A percentile compares a stretch with the other conserved stretches of the same genome.
phyloP scores from a whole-genome alignment of 2,113 vertebrate genomes.

The Athene cunicularia region DNA sequence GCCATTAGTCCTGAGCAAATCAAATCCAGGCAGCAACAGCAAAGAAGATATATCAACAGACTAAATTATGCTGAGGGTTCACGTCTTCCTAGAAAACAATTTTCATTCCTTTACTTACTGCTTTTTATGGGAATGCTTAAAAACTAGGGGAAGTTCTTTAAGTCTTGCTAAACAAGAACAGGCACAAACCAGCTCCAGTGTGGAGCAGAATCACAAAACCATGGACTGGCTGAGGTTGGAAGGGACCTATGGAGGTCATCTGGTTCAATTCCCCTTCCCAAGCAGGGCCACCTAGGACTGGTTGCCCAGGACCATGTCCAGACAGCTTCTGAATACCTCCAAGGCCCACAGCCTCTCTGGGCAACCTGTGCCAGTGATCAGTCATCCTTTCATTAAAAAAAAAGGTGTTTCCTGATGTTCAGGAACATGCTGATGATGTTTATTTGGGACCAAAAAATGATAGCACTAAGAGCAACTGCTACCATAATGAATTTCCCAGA shows the following conservation, averaged over 20 bases:
- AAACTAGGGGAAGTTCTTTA: background rate
- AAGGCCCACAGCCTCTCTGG: background rate
- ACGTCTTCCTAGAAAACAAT: background rate
- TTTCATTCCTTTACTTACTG: background rate
- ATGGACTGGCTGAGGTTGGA: background rate
- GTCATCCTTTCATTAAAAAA: background rate
- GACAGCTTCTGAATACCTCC: background rate
- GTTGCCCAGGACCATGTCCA: background rate
- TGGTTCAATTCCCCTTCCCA: background rate
- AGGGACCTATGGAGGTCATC: background rate
- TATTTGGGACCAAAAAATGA: background rate
- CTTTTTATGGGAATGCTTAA: background rate
- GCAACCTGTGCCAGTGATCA: background rate
- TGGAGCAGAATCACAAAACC: background rate
- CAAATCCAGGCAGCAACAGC: background rate
- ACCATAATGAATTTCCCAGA: background rate
- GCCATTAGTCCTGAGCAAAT: background rate
- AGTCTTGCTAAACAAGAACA: background rate
- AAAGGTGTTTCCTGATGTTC: background rate
- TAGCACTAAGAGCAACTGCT: background rate
- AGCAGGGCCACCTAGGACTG: background rate
- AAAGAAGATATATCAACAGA: background rate
- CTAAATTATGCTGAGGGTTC: background rate
- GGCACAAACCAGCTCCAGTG: background rate
- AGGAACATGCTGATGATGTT: background rate